Evolutionary conservation across 2,888 invertebrate genomes (phyloP).

Genomic region (Drosophila trichaetosa): DNA sequence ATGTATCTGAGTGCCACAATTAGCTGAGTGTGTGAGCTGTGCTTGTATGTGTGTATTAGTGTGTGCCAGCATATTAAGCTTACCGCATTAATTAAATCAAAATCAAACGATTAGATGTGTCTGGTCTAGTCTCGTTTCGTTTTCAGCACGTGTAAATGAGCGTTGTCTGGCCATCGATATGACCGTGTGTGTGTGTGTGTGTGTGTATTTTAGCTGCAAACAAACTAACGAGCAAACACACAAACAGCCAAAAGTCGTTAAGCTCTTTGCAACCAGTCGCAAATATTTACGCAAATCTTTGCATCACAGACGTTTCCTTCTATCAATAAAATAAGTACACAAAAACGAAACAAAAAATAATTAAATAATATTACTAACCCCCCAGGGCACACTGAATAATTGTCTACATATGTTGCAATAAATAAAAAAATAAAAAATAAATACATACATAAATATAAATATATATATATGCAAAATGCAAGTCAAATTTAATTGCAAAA

Average conservation of each 20-base stretch:
- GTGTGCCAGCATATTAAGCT: slow-evolving; percentile 18
- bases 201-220: slow-evolving; percentile 31
- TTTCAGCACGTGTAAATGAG: slow-evolving; percentile 45
- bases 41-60: background rate
- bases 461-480: slow-evolving; percentile 14
- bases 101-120: slow-evolving; percentile 65
- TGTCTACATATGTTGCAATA: slow-evolving; percentile 32
- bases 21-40: background rate
- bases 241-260: slow-evolving; percentile 59
- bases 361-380: slow-evolving; percentile 31
- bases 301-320: slow-evolving; percentile 22
- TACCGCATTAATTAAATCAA: slow-evolving; percentile 72
- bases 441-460: background rate
- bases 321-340: slow-evolving; percentile 48
- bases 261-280: slow-evolving; percentile 52
- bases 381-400: slow-evolving; percentile 39
- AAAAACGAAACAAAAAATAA: slow-evolving; percentile 21
- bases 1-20: slow-evolving; percentile 21
- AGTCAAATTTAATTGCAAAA: slow-evolving; percentile 63
- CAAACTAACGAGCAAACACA: slow-evolving; percentile 45
- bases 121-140: background rate
- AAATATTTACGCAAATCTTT: slow-evolving; percentile 66
- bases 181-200: slow-evolving; percentile 10
- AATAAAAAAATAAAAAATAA: slow-evolving; percentile 9
- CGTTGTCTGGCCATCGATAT: slow-evolving; percentile 36